These are phyloP conservation scores for Donacobius atricapilla DNA, from an alignment of 2,113 vertebrate genomes.

Conservation along the genomic window DNA sequence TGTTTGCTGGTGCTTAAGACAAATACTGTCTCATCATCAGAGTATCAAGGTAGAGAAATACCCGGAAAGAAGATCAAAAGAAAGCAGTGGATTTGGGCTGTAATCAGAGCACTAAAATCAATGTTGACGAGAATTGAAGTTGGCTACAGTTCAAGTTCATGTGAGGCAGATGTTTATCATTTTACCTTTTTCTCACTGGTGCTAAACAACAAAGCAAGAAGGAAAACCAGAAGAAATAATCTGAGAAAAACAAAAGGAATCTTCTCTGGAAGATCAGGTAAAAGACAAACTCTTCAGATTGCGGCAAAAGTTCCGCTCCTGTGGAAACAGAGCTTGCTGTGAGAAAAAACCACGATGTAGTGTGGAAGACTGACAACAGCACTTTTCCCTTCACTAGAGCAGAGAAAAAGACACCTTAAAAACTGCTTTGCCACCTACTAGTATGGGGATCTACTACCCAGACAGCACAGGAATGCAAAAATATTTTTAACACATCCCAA, in stretches of 20 bases:
- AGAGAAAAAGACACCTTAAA: background rate
- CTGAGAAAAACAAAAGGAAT: background rate
- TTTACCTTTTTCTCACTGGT: background rate
- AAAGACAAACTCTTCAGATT: background rate
- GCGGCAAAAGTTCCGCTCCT: background rate
- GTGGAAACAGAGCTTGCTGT: background rate
- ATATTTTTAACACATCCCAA: background rate
- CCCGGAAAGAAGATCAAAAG: conserved; percentile 48
- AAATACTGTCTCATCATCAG: conserved; percentile 1
- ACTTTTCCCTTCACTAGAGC: background rate
- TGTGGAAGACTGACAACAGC: background rate
- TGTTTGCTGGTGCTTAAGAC: conserved; percentile 6
- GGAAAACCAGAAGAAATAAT: background rate
- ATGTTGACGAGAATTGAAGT: background rate
- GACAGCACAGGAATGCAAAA: background rate
- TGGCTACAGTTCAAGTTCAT: conserved; percentile 21
- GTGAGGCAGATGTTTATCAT: conserved; percentile 45
- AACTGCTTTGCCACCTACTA: background rate
- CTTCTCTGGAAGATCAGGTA: background rate
- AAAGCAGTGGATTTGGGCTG: background rate
- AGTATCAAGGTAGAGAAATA: conserved; percentile 31
- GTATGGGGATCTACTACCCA: background rate
- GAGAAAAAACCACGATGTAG: background rate
- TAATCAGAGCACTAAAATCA: conserved; percentile 46
- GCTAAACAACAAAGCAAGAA: background rate